Evolutionary conservation across 2,113 vertebrate species (phyloP).

Genomic region (Seriola rivoliana): DNA sequence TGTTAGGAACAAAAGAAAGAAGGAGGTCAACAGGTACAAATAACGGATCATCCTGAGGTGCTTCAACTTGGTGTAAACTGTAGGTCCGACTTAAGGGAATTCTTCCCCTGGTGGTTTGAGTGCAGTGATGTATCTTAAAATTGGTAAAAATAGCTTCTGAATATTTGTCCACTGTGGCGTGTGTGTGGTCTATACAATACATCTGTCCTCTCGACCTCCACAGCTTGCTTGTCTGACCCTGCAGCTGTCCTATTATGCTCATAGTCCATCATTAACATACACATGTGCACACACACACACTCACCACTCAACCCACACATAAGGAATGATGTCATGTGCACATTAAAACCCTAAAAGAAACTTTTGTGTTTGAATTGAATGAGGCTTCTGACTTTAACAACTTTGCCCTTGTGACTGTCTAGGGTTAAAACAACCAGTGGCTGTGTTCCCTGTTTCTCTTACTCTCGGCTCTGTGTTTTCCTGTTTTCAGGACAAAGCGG

Average conservation of each 20-base stretch:
- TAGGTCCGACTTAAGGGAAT: not conserved
- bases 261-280: constrained; percentile 29
- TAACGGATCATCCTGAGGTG: not conserved
- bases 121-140: not conserved
- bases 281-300: not conserved
- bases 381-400: not conserved
- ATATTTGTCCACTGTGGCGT: constrained; percentile 34
- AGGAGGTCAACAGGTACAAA: not conserved
- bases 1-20: not conserved
- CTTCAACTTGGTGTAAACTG: not conserved
- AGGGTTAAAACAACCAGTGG: not conserved
- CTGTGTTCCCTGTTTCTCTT: constrained; percentile 9
- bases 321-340: constrained; percentile 18
- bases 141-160: not conserved
- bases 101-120: not conserved
- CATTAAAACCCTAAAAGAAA: not conserved
- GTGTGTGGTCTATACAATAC: constrained; percentile 55
- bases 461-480: constrained; percentile 18
- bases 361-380: not conserved
- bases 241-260: constrained; percentile 48
- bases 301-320: not conserved
- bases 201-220: constrained; percentile 50
- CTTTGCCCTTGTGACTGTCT: not conserved
- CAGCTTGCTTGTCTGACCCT: constrained; percentile 49
- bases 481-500: constrained; percentile 93